A percentile compares a stretch with the other conserved stretches of the same genome.
These are phyloP conservation scores for Fragum fragum DNA, from an alignment of 2,888 invertebrate genomes.

Conservation along the genomic window DNA sequence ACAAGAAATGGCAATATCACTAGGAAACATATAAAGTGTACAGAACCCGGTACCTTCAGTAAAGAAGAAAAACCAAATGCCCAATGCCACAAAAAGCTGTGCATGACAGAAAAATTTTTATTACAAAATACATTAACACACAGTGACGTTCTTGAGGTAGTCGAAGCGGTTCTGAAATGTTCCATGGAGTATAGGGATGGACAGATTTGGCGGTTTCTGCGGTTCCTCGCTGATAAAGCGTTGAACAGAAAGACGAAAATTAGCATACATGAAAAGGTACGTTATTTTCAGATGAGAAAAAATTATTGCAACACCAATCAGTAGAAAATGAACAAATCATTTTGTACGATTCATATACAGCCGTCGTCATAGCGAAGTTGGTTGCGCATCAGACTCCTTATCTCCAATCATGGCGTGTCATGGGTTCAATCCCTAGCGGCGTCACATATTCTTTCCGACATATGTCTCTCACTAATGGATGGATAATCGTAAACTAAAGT, in stretches of 20 bases:
- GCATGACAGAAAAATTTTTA: constrained; percentile 2
- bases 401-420: too few relatives aligned
- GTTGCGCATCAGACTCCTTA: too few relatives aligned
- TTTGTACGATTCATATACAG: too few relatives aligned
- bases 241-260: not conserved
- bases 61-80: not conserved
- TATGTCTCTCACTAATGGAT: too few relatives aligned
- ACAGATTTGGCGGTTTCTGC: not conserved
- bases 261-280: not conserved
- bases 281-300: too few relatives aligned
- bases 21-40: not conserved
- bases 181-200: not conserved
- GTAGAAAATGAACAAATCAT: too few relatives aligned
- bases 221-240: not conserved
- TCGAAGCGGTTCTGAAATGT: not conserved
- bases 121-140: not conserved
- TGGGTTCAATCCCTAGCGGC: too few relatives aligned
- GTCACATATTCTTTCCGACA: too few relatives aligned
- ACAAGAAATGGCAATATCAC: not conserved
- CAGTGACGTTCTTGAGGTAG: not conserved
- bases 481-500: too few relatives aligned
- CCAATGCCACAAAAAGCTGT: not conserved
- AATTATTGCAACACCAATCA: too few relatives aligned
- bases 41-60: not conserved
- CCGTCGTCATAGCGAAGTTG: too few relatives aligned